Base-by-base conservation (phyloP, 2,888 invertebrate genomes). In the Volucella inanis region DNA sequence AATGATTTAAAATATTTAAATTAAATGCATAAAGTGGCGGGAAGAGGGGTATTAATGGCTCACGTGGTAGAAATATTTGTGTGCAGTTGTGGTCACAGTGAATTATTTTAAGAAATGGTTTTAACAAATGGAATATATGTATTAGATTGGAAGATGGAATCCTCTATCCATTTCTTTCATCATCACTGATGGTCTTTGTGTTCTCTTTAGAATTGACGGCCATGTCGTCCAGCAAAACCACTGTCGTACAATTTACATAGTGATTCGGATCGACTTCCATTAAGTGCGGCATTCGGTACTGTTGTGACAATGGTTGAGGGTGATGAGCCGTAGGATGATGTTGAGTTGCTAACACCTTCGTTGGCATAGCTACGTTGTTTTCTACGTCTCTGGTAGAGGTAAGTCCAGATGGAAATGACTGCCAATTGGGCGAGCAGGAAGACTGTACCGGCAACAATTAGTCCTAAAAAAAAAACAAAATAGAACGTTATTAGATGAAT, bases 361-460 rank as follows among this genome's bases (percentile, higher is more conserved):
- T 88, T 89, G 61, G 87, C 87, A 49, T 89, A 89, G 70, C 88
- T 88, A 68, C 88, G 88, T 52, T 91, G 89, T 87, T 91, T 93
- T 89, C 95, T 94, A 90, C 96, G 94, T 89, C 96, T 94, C 91
- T 97, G 97, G 95, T 97, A 97, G 90, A 97, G 94, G 93, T 96
- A 97, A 87, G 97, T 96, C 97, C 97, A 97, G 87, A 96, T 96
- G 62, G 96, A 96, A 88, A 98, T 95, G 84, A 98, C 95, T 89
- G 96, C 96, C 91, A 98, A 94, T 93, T 98, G 98, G 31, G 96
- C 96, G 65, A 97, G 95, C 88, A 98, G 93, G 93, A 98, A 97
- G 52, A 97, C 95, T 45, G 96, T 95, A 50, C 96, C 96, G 64
- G 97, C 97, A 79, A 97, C 95, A 92, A 97, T 95, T 15, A 97